Evolutionary conservation across 2,113 vertebrate species (phyloP).

Genomic region (Nematolebias whitei): DNA sequence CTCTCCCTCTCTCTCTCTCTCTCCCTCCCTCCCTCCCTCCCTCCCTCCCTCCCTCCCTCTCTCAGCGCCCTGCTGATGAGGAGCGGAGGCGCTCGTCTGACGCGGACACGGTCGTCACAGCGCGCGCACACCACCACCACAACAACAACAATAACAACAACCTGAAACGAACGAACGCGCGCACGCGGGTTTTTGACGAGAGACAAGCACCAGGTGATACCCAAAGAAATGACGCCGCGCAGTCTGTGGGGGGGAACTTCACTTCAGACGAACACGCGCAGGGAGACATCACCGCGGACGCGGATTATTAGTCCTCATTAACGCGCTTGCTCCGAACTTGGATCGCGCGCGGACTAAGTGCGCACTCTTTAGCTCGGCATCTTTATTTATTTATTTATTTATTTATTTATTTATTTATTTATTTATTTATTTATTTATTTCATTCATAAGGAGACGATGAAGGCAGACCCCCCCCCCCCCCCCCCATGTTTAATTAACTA

Average conservation of each 20-base stretch:
- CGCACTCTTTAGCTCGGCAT: constrained; percentile 20
- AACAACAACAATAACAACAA: not conserved
- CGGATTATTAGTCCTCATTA: too few relatives aligned
- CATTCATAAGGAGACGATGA: constrained; percentile 55
- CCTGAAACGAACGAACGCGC: not conserved
- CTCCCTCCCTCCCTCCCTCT: not conserved
- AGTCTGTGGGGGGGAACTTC: not conserved
- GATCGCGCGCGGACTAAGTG: too few relatives aligned
- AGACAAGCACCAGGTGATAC: constrained; percentile 62
- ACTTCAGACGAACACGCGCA: not conserved
- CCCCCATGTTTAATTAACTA: constrained; percentile 74
- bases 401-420: constrained; percentile 44
- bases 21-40: too few relatives aligned
- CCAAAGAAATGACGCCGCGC: constrained; percentile 27
- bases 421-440: constrained; percentile 37
- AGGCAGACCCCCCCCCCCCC: constrained; percentile 40
- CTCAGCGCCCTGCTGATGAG: constrained; percentile 43
- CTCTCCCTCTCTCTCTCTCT: too few relatives aligned
- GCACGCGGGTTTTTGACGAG: not conserved
- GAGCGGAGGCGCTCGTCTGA: constrained; percentile 57
- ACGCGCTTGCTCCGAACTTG: too few relatives aligned
- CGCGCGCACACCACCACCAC: not conserved
- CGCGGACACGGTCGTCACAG: constrained; percentile 46
- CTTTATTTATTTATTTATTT: constrained; percentile 24
- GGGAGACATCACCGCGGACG: not conserved